Conservation (phyloP, 1,140 invertebrate species). For the Zaprionus tsacasi region DNA sequence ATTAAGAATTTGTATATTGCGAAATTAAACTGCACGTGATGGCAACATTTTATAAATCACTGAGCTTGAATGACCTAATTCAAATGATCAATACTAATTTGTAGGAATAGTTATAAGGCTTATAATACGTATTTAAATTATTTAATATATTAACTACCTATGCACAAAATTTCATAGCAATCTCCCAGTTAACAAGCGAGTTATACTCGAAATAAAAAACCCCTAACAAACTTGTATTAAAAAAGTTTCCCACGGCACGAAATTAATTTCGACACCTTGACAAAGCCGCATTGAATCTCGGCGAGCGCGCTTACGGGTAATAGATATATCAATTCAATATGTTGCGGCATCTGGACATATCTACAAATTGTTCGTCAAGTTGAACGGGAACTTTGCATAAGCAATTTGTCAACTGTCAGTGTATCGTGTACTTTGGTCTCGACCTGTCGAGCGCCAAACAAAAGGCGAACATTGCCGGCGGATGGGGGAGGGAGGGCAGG, state of each 20-base stretch:
- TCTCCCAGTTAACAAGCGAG: background rate
- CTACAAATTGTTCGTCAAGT: conserved; percentile 46
- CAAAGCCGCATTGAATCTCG: conserved; percentile 15
- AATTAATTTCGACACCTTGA: background rate
- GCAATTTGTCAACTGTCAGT: conserved; percentile 78
- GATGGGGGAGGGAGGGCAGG: background rate
- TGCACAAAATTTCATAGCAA: background rate
- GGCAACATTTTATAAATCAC: too few species aligned
- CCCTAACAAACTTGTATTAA: background rate
- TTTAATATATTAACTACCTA: background rate
- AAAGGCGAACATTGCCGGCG: conserved; percentile 41
- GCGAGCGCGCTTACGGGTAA: background rate
- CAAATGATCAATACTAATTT: too few species aligned
- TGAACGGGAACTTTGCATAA: conserved; percentile 65
- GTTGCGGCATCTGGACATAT: conserved; percentile 26
- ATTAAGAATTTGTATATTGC: background rate
- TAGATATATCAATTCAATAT: conserved; percentile 37
- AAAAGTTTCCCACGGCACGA: background rate
- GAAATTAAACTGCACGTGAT: background rate
- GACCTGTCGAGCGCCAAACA: conserved; percentile 65
- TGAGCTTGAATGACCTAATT: too few species aligned
- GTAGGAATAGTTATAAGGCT: background rate
- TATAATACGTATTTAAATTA: background rate
- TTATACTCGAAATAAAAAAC: background rate
- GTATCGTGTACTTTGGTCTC: conserved; percentile 70